Conservation (phyloP, 2,888 invertebrate species). For the Norana najaformis region DNA sequence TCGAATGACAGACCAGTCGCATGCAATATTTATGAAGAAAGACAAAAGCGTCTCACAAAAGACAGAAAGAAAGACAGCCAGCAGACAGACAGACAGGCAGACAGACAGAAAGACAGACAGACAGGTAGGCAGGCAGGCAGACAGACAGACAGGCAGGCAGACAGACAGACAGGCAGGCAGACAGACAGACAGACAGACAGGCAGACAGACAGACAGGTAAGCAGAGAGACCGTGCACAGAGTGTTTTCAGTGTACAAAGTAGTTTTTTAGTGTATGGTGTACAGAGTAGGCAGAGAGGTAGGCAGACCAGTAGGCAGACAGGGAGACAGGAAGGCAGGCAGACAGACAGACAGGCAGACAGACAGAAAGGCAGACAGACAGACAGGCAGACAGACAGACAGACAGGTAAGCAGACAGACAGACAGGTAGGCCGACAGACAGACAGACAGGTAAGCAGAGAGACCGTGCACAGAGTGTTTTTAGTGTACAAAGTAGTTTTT, state of each 20-base stretch:
- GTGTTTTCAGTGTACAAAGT: too few relatives aligned
- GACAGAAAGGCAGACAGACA: too few relatives aligned
- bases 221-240: too few relatives aligned
- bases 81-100: background rate
- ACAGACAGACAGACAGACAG: background rate
- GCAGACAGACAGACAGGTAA: background rate
- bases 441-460: background rate
- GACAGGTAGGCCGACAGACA: background rate
- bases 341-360: background rate
- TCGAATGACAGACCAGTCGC: background rate
- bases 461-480: background rate
- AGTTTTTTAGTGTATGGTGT: too few relatives aligned
- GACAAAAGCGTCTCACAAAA: background rate
- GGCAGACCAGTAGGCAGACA: too few relatives aligned
- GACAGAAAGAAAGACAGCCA: background rate
- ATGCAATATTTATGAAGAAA: background rate
- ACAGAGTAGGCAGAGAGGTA: background rate
- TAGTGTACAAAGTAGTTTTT: too few relatives aligned
- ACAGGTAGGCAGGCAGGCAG: background rate
- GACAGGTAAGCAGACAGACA: background rate
- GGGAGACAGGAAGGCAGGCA: too few relatives aligned
- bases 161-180: background rate
- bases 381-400: background rate
- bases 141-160: background rate
- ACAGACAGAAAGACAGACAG: background rate